Conservation (phyloP, 1,140 invertebrate species). For the Lysiphlebus fabarum region DNA sequence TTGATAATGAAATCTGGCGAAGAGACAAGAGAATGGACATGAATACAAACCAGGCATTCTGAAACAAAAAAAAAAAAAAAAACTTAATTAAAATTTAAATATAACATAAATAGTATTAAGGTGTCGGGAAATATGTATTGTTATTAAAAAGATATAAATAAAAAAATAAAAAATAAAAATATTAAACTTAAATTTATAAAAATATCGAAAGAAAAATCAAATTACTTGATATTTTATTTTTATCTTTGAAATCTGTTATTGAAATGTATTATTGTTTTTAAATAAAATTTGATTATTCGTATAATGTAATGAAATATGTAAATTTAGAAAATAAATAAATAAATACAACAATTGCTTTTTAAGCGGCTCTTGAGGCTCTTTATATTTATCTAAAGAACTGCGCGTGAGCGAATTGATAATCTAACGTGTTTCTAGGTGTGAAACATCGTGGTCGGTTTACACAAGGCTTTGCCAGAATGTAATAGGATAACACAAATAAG, state of each 20-base stretch:
- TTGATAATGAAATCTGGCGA: slow-evolving; percentile 40
- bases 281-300: background rate
- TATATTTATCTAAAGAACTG: slow-evolving; percentile 24
- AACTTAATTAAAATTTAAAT: too few species aligned
- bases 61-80: too few species aligned
- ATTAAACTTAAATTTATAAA: too few species aligned
- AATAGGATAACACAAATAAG: background rate
- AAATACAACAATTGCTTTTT: slow-evolving; percentile 19
- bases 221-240: too few species aligned
- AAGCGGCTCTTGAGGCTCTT: slow-evolving; percentile 21
- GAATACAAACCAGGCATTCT: background rate
- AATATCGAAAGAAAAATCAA: too few species aligned
- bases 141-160: slow-evolving; percentile 1
- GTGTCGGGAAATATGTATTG: slow-evolving; percentile 31
- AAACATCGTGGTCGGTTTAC: slow-evolving; percentile 21
- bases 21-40: slow-evolving; percentile 33
- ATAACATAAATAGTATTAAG: slow-evolving; percentile 12
- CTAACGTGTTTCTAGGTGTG: slow-evolving; percentile 23
- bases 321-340: background rate
- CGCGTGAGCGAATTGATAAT: slow-evolving; percentile 26
- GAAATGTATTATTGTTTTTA: too few species aligned
- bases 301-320: slow-evolving; percentile 3
- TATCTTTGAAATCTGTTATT: too few species aligned
- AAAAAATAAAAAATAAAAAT: too few species aligned
- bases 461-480: slow-evolving; percentile 10